Evolutionary conservation across 2,113 vertebrate species (phyloP), one percentile per base, ranked within the genome.

Genomic region (Muntiacus reevesi): DNA sequence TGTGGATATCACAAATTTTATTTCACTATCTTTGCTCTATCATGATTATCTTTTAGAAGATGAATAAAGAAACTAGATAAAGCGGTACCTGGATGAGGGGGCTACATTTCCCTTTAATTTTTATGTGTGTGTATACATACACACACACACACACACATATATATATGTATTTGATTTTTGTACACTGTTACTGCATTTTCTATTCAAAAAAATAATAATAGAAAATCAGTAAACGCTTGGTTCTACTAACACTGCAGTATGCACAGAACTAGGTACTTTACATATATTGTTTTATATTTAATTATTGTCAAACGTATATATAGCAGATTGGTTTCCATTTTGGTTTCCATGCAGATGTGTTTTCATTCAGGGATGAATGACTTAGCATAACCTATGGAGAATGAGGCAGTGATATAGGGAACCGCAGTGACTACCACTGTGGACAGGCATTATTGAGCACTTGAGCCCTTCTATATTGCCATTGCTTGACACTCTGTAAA

Each of bases 91-190:
- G 52, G 16, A 30, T 57, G 28, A 76, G 27, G 9, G 40, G 36
- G 15, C 33, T 10, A 33, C 28, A 57, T 74, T 6, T 67, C 21
- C n/a, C 52, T 84, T 25, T 84, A 50, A 64, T 30, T 27, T 87
- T 43, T n/a, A 11, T 64, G 4, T 64, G 11, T 74, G 15, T 54
- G 23, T 89, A 8, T 87, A 23, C 3, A 7, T 17, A 8, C 6
- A 62, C 2, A 50, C 2, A 47, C 47, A 47, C 47, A 47, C 47
- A 47, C 3, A 47, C 3, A 7, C 1, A 5, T 6, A 33, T 30
- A n/a, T 25, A 23, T 54, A 40, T 92, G n/a, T n/a, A n/a, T 50
- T 40, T 91, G 45, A 83, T 83, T 54, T 92, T 83, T 67, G n/a
- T 71, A 45, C n/a, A 60, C 40, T 40, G 25, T 83, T 27, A 43